Base-by-base conservation (phyloP, 2,888 invertebrate genomes). In the Lasioglossum vierecki region DNA sequence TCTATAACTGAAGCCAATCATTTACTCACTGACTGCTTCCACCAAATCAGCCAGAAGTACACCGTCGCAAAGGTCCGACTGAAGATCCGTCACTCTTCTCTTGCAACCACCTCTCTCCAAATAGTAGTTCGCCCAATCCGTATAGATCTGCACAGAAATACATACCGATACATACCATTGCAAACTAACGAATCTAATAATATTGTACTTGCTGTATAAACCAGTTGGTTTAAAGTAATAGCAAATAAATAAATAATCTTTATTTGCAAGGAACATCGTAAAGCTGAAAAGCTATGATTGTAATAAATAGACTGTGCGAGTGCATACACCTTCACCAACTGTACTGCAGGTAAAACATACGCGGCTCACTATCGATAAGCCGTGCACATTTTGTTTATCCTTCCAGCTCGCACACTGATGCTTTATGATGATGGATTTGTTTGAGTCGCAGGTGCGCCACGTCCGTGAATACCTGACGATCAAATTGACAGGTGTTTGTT, bases 61-160 rank as follows among this genome's bases (percentile, higher is more conserved):
- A 2, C 99, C 99, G 96, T 99, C 99, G 60, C 98, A 97, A 95
- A 99, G 98, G 95, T 99, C 99, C 80, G 97, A 96, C 88, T 99
- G 99, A 88, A 99, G 96, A 94, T 98, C 98, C 88, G 96, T 96
- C 88, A 99, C 98, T 93, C 98, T 97, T 84, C 97, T 97, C 92
- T 98, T 98, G 90, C 98, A 98, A 89, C 98, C 97, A 82, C 98
- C 98, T 93, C 99, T 98, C 95, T 99, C 99, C 96, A 99, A 95
- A 95, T 99, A 99, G 94, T 99, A 99, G 95, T 99, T 99, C 75
- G 99, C 99, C 99, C 99, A 99, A 96, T 99, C 99, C 81, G 99
- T 99, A 95, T 99, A 99, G 94, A 99, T 99, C 99, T 99, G 68
- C 13, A 35, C 15, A 63, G 26, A 82, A 70, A 72, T 13, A 72